phyloP scores from a whole-genome alignment of 2,113 vertebrate species.

The cattle (Bos taurus) region ARS-UCD2.0 NC_037343.1:80209001-80209500 shows the following conservation, averaged over 20 bases:
- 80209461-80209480: not conserved
- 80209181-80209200: not conserved
- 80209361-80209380: rapidly evolving
- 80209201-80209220: not conserved
- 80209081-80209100: not conserved
- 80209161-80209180: not conserved
- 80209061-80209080: not conserved
- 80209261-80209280: not conserved
- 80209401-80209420: not conserved
- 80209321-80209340: rapidly evolving
- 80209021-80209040: not conserved
- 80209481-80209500: not conserved
- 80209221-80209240: not conserved
- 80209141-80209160: rapidly evolving
- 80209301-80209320: not conserved
- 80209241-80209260: not conserved
- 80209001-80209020: not conserved
- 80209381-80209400: not conserved
- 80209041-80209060: not conserved
- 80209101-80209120: not conserved
- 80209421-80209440: not conserved
- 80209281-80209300: not conserved
- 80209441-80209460: not conserved
- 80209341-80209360: not conserved
- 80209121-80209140: not conserved